Percentiles rank a stretch among this genome's conserved stretches.
phyloP scores from a whole-genome alignment of 2,113 vertebrate species.

The Hirundichthys speculiger region DNA sequence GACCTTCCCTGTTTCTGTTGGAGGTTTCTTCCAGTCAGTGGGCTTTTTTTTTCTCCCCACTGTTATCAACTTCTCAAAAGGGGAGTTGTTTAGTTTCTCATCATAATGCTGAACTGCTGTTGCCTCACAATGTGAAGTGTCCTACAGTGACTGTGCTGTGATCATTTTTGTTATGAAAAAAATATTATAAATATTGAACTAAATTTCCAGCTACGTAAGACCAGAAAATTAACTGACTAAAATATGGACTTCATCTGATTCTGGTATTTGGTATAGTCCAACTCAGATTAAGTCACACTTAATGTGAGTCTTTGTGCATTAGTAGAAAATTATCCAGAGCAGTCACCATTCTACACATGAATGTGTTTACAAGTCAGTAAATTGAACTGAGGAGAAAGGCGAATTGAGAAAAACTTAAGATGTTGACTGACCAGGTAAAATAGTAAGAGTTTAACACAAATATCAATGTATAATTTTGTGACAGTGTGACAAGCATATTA shows the following conservation, averaged over 20 bases:
- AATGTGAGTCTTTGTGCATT: no score
- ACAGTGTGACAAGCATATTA: no score
- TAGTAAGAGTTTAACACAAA: no score
- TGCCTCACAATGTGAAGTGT: neutral
- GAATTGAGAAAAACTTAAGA: no score
- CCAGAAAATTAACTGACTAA: neutral
- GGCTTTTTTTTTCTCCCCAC: neutral
- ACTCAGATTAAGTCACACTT: no score
- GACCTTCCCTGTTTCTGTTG: neutral
- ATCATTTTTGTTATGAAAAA: neutral
- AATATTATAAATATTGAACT: neutral
- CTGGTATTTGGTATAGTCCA: no score
- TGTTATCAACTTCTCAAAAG: neutral
- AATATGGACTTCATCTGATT: neutral
- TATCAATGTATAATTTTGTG: no score
- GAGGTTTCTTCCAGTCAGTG: neutral
- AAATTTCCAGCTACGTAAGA: neutral
- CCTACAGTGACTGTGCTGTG: neutral
- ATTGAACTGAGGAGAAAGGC: no score
- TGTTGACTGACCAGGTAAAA: no score
- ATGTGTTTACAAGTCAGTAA: no score
- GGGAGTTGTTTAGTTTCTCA: neutral
- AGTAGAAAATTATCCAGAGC: no score
- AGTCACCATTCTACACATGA: no score
- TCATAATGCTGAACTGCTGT: neutral